A percentile compares a stretch with the other conserved stretches of the same genome.
These are phyloP conservation scores for Leucophenga varia DNA, from an alignment of 1,140 invertebrate genomes.

Conservation along the genomic window DNA sequence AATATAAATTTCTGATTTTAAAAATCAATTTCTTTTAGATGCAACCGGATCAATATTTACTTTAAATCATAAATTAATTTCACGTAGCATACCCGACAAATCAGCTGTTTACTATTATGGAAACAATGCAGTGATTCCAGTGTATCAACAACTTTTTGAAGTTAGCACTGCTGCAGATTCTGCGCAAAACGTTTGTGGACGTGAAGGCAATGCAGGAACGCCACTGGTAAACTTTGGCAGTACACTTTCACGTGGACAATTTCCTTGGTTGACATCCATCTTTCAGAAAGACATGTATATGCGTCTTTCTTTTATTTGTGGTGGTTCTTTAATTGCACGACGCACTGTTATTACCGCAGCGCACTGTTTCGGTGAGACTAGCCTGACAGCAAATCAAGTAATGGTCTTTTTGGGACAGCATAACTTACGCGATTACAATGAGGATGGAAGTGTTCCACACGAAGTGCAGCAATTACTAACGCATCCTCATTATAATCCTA, in stretches of 20 bases:
- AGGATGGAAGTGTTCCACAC: constrained; percentile 33
- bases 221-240: constrained; percentile 62
- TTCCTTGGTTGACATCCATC: constrained; percentile 71
- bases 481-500: constrained; percentile 56
- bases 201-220: constrained; percentile 34
- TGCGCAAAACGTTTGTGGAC: constrained; percentile 30
- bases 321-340: constrained; percentile 60
- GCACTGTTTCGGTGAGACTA: constrained; percentile 54
- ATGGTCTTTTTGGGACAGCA: too few species aligned
- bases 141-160: too few species aligned
- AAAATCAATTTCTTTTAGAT: constrained; percentile 27
- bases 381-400: constrained; percentile 11
- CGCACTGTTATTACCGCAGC: constrained; percentile 59
- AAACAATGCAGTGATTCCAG: too few species aligned
- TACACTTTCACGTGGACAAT: constrained; percentile 61
- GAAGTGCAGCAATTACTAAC: constrained; percentile 42
- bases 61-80: constrained; percentile 18
- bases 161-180: too few species aligned
- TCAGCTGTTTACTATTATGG: too few species aligned
- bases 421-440: constrained; percentile 43
- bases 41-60: constrained; percentile 18
- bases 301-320: constrained; percentile 49
- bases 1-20: too few species aligned
- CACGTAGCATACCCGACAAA: too few species aligned
- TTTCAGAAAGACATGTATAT: constrained; percentile 49